Conservation (phyloP, 2,888 invertebrate species). For the Tridacna gigas region DNA sequence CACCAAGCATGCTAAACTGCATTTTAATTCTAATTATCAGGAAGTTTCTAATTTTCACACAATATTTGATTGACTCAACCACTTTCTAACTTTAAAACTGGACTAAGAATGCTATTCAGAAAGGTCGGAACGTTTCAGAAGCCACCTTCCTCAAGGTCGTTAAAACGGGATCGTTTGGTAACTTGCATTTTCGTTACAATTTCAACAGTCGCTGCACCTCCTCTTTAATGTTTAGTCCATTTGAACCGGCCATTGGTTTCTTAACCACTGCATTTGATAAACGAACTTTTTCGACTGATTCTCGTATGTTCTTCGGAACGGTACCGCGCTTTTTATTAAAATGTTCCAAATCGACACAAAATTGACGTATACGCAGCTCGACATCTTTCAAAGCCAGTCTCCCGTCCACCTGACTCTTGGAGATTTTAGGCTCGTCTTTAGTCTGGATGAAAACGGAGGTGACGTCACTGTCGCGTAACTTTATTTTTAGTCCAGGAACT, state of each 20-base stretch:
- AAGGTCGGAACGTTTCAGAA: too few relatives aligned
- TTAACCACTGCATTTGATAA: slow-evolving; percentile 40
- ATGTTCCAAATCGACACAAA: slow-evolving; percentile 48
- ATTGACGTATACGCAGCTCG: slow-evolving; percentile 42
- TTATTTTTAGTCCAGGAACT: slow-evolving; percentile 35
- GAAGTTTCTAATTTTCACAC: too few relatives aligned
- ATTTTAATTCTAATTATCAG: too few relatives aligned
- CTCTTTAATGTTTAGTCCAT: background rate
- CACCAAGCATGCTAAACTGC: too few relatives aligned
- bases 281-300: slow-evolving; percentile 42
- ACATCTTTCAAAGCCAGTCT: slow-evolving; percentile 31
- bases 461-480: slow-evolving; percentile 27
- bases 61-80: too few relatives aligned
- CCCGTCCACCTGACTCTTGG: slow-evolving; percentile 33
- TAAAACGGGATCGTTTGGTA: too few relatives aligned
- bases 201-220: slow-evolving; percentile 9
- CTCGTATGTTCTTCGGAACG: slow-evolving; percentile 46
- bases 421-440: slow-evolving; percentile 10
- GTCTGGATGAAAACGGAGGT: slow-evolving; percentile 9
- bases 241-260: background rate
- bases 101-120: too few relatives aligned
- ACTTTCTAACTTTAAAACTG: too few relatives aligned
- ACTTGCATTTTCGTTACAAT: background rate
- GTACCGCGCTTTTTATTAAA: slow-evolving; percentile 39
- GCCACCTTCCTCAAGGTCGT: too few relatives aligned